Conservation (phyloP, 1,140 invertebrate genomes). For the Pantala flavescens region DNA sequence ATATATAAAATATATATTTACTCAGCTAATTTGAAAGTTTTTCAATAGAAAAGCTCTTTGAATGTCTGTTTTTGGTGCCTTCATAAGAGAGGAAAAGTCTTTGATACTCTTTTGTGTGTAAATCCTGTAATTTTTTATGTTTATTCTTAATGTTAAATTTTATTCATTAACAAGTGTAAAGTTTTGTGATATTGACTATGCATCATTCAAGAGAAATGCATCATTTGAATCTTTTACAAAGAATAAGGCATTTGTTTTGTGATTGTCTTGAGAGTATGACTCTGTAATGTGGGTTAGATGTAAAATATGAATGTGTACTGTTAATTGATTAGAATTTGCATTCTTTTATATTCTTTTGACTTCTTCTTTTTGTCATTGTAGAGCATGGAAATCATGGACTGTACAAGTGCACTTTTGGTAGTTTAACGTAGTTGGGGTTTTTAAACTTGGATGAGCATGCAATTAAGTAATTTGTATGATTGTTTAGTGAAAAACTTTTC, state of each 20-base stretch:
- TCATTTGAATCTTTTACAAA: background rate
- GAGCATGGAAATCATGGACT: constrained; percentile 4
- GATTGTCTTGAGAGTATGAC: background rate
- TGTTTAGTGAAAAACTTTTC: too few species aligned
- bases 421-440: background rate
- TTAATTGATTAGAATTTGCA: background rate
- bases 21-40: background rate
- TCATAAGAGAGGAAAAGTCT: background rate
- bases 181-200: background rate
- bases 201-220: background rate
- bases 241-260: background rate
- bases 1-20: constrained; percentile 6
- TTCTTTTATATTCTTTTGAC: background rate
- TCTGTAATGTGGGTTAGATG: background rate
- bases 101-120: constrained; percentile 11
- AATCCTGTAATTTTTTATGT: constrained; percentile 8
- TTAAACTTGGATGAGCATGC: constrained; percentile 3
- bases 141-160: constrained; percentile 9
- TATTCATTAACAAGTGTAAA: background rate
- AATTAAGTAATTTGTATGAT: background rate
- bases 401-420: constrained; percentile 1
- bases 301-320: constrained; percentile 8
- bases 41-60: background rate
- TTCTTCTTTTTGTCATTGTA: constrained; percentile 3
- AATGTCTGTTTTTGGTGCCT: constrained; percentile 16